Conservation (phyloP, 2,113 vertebrate species). For the Pangasianodon hypophthalmus region DNA sequence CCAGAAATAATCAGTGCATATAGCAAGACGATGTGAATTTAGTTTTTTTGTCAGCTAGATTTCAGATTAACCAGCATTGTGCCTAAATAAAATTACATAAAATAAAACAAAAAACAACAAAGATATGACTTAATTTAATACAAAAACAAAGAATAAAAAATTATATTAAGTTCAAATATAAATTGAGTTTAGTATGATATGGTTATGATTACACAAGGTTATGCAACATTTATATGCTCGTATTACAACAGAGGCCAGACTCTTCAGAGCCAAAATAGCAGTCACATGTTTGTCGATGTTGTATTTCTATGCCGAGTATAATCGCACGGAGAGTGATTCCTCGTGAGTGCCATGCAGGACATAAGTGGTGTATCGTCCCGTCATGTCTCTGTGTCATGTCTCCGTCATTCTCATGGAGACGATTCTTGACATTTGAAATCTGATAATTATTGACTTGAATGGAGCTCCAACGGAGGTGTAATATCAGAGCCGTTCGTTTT, state of each 20-base stretch:
- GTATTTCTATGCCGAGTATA: neutral
- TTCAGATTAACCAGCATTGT: neutral
- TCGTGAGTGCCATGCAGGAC: no score
- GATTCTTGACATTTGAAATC: constrained; percentile 1
- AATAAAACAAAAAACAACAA: neutral
- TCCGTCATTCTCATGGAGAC: neutral
- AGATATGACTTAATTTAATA: neutral
- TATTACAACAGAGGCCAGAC: neutral
- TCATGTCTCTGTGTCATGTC: neutral
- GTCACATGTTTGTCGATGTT: neutral
- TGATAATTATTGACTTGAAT: constrained; percentile 19
- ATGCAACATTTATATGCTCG: neutral
- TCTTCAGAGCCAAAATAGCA: neutral
- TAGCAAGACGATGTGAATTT: neutral
- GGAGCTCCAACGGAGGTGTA: neutral
- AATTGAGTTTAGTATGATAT: no score
- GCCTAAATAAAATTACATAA: neutral
- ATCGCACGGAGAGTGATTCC: neutral
- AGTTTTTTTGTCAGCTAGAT: no score
- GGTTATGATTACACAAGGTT: neutral
- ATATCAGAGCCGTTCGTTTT: neutral
- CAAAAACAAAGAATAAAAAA: neutral
- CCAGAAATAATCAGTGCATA: neutral
- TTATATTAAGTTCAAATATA: no score
- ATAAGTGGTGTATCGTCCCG: neutral